Conservation (phyloP, 2,113 vertebrate genomes). For the Scytalopus superciliaris region DNA sequence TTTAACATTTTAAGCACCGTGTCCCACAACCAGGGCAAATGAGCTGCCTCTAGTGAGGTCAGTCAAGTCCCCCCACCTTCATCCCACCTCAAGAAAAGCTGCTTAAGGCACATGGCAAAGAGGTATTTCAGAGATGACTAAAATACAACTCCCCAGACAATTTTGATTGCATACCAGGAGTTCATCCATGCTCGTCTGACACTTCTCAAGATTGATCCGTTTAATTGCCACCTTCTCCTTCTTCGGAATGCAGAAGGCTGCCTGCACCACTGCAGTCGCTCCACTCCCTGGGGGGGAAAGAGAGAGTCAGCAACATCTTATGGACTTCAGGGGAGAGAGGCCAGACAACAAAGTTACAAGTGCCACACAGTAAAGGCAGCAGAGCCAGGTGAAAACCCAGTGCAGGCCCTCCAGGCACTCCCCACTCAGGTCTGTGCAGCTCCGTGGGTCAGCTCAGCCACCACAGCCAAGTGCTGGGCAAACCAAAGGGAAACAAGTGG, state of each 20-base stretch:
- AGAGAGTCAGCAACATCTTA: neutral
- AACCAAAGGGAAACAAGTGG: neutral
- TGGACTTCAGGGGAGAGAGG: neutral
- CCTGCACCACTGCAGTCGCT: slow-evolving; percentile 92
- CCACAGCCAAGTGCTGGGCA: neutral
- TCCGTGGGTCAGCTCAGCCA: neutral
- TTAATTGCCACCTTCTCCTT: slow-evolving; percentile 97
- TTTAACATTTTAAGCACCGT: neutral
- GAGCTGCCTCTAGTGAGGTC: neutral
- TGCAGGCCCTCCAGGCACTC: neutral
- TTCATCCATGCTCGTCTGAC: slow-evolving; percentile 97
- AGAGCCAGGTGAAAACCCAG: neutral
- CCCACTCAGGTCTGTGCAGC: neutral
- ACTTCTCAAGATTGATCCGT: slow-evolving; percentile 95
- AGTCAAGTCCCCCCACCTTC: neutral
- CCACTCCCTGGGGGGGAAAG: slow-evolving; percentile 74
- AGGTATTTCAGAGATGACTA: neutral
- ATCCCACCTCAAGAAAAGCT: neutral
- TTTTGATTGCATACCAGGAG: slow-evolving; percentile 81
- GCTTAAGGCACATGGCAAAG: neutral
- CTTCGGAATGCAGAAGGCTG: slow-evolving; percentile 87
- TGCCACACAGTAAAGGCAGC: neutral
- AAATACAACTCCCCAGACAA: neutral
- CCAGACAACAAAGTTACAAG: neutral
- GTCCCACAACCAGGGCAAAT: neutral